A percentile compares a stretch with the other conserved stretches of the same genome.
phyloP scores from a whole-genome alignment of 2,797 vertebrate genomes.

The Microtus californicus region DNA sequence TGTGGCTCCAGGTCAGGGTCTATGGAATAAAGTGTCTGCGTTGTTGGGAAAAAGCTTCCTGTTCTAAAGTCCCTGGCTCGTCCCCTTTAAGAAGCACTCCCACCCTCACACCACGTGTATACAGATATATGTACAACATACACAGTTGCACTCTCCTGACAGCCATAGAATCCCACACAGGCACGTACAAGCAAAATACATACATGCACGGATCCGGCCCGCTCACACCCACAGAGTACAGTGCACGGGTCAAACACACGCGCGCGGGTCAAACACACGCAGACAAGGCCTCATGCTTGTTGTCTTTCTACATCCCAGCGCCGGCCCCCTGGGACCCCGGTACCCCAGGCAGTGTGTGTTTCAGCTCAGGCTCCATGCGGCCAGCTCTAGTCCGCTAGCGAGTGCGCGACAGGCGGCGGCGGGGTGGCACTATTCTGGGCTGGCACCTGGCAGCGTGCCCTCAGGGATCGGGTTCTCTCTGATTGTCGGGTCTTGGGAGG shows the following conservation, averaged over 20 bases:
- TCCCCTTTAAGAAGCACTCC: neutral
- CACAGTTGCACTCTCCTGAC: neutral
- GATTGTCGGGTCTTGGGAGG: slow-evolving; percentile 64
- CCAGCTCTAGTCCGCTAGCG: neutral
- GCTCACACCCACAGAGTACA: neutral
- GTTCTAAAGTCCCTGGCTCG: neutral
- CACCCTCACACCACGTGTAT: neutral
- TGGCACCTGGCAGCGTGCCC: slow-evolving; percentile 58
- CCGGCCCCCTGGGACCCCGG: neutral
- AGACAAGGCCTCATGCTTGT: neutral
- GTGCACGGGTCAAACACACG: too few relatives aligned
- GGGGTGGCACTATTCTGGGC: slow-evolving; percentile 12
- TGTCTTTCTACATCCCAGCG: neutral
- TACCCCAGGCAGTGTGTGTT: slow-evolving; percentile 57
- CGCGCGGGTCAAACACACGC: too few relatives aligned
- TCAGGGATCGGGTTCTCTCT: slow-evolving; percentile 71
- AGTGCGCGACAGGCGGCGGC: slow-evolving; percentile 13
- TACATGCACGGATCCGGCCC: neutral
- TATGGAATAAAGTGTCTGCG: slow-evolving; percentile 45
- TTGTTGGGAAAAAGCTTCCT: neutral
- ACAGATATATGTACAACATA: neutral
- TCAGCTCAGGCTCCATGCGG: slow-evolving; percentile 70
- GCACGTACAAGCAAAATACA: neutral
- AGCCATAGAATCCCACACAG: neutral
- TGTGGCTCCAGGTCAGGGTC: slow-evolving; percentile 67